Conservation (phyloP, 2,888 invertebrate species). For the Phlogophora meticulosa region DNA sequence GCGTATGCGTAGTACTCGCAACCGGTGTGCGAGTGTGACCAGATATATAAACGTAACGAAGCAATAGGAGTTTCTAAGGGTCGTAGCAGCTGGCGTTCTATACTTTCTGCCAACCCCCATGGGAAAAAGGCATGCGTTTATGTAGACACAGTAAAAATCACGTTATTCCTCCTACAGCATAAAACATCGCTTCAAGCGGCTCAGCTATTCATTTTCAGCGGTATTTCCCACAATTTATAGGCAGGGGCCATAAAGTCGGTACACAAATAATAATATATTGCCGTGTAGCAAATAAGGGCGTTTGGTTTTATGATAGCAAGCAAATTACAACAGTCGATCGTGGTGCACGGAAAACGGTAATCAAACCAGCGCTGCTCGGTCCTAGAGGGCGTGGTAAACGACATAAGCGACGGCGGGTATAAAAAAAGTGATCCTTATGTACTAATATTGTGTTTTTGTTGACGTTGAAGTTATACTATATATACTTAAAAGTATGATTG, state of each 20-base stretch:
- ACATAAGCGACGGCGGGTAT: constrained; percentile 25
- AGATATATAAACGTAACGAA: too few relatives aligned
- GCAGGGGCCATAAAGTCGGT: constrained; percentile 48
- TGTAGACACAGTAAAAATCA: constrained; percentile 18
- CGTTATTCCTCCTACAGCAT: constrained; percentile 15
- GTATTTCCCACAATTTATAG: constrained; percentile 54
- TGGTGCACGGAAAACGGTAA: constrained; percentile 83
- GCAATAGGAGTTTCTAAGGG: too few relatives aligned
- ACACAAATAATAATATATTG: constrained; percentile 67
- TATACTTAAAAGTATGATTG: too few relatives aligned
- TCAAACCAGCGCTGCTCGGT: constrained; percentile 75
- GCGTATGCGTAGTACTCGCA: too few relatives aligned
- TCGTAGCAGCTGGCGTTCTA: too few relatives aligned
- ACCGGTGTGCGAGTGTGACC: too few relatives aligned
- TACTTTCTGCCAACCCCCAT: too few relatives aligned
- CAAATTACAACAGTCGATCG: constrained; percentile 82
- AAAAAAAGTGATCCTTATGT: not conserved
- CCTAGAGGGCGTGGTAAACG: constrained; percentile 52
- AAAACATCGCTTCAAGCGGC: constrained; percentile 35
- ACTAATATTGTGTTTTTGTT: not conserved
- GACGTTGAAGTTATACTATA: too few relatives aligned
- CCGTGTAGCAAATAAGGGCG: constrained; percentile 74
- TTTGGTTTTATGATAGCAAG: constrained; percentile 79
- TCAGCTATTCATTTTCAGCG: constrained; percentile 35
- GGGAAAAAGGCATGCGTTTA: too few relatives aligned